These are phyloP conservation scores for Listrodromus nycthemerus DNA, from an alignment of 2,888 invertebrate genomes.

Conservation along the genomic window DNA sequence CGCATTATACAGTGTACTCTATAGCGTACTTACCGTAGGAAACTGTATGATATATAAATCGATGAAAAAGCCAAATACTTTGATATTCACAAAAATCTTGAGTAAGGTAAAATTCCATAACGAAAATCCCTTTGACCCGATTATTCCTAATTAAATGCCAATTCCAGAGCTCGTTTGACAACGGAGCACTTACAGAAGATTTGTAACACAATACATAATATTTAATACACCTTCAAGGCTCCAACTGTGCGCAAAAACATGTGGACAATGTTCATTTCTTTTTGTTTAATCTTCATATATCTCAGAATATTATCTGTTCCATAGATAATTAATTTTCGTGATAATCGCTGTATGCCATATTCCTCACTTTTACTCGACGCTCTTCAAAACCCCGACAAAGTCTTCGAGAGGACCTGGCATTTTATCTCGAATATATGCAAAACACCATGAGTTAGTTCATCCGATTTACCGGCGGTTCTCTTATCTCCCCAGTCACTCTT, in stretches of 20 bases:
- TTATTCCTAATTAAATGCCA: constrained; percentile 50
- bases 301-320: too few relatives aligned
- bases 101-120: constrained; percentile 64
- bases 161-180: not conserved
- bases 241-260: not conserved
- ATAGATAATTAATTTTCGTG: too few relatives aligned
- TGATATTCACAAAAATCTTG: constrained; percentile 64
- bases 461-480: too few relatives aligned
- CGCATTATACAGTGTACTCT: constrained; percentile 43
- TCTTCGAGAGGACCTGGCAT: not conserved
- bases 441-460: too few relatives aligned
- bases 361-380: too few relatives aligned
- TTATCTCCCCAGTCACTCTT: too few relatives aligned
- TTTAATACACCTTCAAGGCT: not conserved
- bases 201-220: not conserved
- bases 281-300: too few relatives aligned
- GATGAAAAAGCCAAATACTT: constrained; percentile 48
- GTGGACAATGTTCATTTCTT: too few relatives aligned
- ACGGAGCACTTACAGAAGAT: not conserved
- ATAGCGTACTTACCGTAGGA: constrained; percentile 28
- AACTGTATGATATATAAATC: constrained; percentile 31
- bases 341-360: too few relatives aligned
- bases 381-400: not conserved
- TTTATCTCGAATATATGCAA: too few relatives aligned
- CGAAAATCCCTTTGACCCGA: constrained; percentile 55